These are phyloP conservation scores for Spodoptera frugiperda DNA, from an alignment of 1,140 invertebrate species.

Conservation along the genomic window DNA sequence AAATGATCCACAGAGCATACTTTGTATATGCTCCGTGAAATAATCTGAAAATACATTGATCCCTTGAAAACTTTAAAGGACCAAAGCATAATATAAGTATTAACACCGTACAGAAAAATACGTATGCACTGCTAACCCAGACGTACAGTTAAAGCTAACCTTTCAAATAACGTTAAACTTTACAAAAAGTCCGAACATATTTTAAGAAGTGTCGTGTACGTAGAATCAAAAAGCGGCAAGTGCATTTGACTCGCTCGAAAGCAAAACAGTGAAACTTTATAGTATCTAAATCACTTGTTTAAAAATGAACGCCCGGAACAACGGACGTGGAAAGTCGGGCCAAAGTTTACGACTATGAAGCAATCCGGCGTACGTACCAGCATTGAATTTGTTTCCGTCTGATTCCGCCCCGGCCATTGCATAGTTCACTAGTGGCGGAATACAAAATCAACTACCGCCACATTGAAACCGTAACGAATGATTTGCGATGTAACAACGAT, in stretches of 20 bases:
- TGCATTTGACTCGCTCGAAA: conserved; percentile 59
- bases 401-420: conserved; percentile 63
- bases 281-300: conserved; percentile 73
- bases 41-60: no score
- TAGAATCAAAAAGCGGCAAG: conserved; percentile 54
- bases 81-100: no score
- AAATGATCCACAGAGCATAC: no score
- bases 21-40: no score
- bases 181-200: conserved; percentile 19
- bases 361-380: conserved; percentile 60
- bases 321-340: conserved; percentile 62
- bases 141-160: neutral
- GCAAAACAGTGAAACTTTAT: conserved; percentile 65
- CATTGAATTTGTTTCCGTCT: conserved; percentile 70
- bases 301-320: conserved; percentile 71
- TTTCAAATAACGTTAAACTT: conserved; percentile 10
- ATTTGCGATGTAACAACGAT: conserved; percentile 46
- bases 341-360: conserved; percentile 71
- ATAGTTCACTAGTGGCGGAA: conserved; percentile 66
- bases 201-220: conserved; percentile 36
- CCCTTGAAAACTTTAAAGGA: no score
- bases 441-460: conserved; percentile 64
- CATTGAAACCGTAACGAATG: conserved; percentile 58
- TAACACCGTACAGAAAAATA: no score
- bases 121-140: no score